These are phyloP conservation scores for Chrysaora quinquecirrha DNA, from an alignment of 30 jellyfish, hydroid and myxozoan species.

Conservation along the genomic window DNA sequence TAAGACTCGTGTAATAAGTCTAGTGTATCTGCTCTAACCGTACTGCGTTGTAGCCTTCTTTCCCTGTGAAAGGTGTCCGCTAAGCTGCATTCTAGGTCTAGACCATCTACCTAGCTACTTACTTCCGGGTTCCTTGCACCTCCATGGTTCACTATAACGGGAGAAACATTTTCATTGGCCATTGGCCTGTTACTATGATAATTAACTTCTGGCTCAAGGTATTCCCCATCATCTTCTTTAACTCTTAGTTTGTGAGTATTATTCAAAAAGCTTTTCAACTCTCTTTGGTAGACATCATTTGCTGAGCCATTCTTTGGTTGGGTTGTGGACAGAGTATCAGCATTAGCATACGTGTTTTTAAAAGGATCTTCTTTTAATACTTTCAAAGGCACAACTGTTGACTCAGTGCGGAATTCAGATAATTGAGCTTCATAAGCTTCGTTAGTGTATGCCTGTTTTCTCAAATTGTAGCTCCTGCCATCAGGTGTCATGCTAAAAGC, in stretches of 20 bases:
- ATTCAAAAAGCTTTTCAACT: conserved; percentile 50
- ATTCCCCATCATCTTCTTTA: conserved; percentile 42
- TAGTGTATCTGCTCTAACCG: too few relatives aligned
- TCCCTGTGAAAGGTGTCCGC: too few relatives aligned
- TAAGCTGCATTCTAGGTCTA: too few relatives aligned
- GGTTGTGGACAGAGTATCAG: conserved; percentile 10
- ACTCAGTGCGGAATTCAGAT: conserved; percentile 43
- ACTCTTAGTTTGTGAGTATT: conserved; percentile 44
- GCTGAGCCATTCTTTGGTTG: not conserved
- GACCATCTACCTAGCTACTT: too few relatives aligned
- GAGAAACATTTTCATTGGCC: too few relatives aligned
- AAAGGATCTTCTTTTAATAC: conserved; percentile 64
- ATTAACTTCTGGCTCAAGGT: conserved; percentile 49
- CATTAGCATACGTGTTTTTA: conserved; percentile 36
- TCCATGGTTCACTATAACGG: too few relatives aligned
- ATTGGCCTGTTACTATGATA: too few relatives aligned
- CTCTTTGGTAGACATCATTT: conserved; percentile 38
- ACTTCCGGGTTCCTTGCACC: too few relatives aligned
- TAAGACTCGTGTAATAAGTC: too few relatives aligned
- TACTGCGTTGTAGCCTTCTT: too few relatives aligned
- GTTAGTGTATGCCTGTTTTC: conserved; percentile 42
- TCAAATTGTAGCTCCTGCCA: conserved; percentile 52
- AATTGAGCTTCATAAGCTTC: conserved; percentile 31
- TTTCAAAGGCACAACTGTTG: conserved; percentile 35
- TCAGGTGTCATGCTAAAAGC: conserved; percentile 35